Evolutionary conservation across 2,888 invertebrate species (phyloP).

Genomic region (Ectemnius cavifrons): DNA sequence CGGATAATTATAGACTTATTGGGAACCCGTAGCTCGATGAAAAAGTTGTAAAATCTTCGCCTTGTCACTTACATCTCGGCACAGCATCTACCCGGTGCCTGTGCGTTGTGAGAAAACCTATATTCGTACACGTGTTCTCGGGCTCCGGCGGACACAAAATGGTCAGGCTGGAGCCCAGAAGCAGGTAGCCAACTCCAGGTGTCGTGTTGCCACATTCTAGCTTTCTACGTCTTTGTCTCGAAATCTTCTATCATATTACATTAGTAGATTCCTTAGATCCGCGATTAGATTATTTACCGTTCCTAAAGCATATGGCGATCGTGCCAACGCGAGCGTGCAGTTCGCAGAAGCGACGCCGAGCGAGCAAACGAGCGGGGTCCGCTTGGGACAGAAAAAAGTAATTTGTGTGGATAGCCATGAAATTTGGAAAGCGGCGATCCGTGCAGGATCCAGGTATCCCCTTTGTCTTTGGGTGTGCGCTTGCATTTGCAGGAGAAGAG

Average conservation of each 20-base stretch:
- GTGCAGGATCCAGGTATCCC: conserved; percentile 16
- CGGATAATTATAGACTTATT: too few relatives aligned
- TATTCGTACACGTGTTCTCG: conserved; percentile 27
- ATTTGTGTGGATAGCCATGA: conserved; percentile 34
- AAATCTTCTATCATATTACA: conserved; percentile 49
- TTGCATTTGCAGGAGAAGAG: conserved; percentile 3
- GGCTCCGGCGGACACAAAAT: conserved; percentile 15
- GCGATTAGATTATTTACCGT: conserved; percentile 42
- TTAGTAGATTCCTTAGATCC: conserved; percentile 50
- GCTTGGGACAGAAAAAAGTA: conserved; percentile 21
- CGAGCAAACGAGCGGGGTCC: conserved; percentile 11
- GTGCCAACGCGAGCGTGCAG: neutral
- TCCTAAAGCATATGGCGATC: conserved; percentile 44
- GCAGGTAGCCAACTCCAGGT: conserved; percentile 53
- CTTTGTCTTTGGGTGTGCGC: conserved; percentile 27
- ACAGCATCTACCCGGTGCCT: neutral
- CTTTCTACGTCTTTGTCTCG: conserved; percentile 52
- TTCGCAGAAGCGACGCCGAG: conserved; percentile 31
- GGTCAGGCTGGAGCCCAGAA: conserved; percentile 24
- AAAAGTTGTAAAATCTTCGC: too few relatives aligned
- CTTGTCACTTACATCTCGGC: too few relatives aligned
- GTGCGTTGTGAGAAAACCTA: conserved; percentile 3
- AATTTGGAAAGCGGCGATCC: conserved; percentile 18
- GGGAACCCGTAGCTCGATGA: too few relatives aligned
- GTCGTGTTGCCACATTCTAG: conserved; percentile 52